These are phyloP conservation scores for Neostethus bicornis DNA, from an alignment of 2,797 vertebrate genomes.

Conservation along the genomic window DNA sequence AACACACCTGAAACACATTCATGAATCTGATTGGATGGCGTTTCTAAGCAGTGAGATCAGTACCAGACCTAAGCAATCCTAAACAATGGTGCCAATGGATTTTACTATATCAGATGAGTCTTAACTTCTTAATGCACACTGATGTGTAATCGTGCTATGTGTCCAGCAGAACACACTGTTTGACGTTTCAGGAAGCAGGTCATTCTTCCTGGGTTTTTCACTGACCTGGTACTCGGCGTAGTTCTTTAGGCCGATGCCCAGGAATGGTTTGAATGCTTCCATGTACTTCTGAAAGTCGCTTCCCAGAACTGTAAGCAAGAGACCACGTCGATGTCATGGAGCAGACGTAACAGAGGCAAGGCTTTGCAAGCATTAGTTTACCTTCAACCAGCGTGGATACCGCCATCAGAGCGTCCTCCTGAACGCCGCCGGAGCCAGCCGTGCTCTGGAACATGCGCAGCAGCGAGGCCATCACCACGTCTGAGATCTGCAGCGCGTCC, in stretches of 20 bases:
- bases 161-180: too few species aligned
- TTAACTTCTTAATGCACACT: too few species aligned
- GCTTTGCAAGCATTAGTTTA: conserved; percentile 32
- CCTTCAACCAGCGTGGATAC: conserved; percentile 98
- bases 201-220: too few species aligned
- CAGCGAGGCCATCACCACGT: conserved; percentile 96
- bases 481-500: conserved; percentile 96
- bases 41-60: too few species aligned
- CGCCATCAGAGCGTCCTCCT: conserved; percentile 97
- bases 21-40: too few species aligned
- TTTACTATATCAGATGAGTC: too few species aligned
- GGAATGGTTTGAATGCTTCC: conserved; percentile 98
- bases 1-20: conserved; percentile 85
- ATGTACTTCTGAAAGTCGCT: conserved; percentile 97
- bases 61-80: too few species aligned
- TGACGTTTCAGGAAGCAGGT: too few species aligned
- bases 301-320: conserved; percentile 84
- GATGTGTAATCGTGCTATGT: too few species aligned
- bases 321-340: not conserved
- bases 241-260: conserved; percentile 96
- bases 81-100: too few species aligned
- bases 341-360: not conserved
- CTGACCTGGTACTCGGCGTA: conserved; percentile 96
- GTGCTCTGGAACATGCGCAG: conserved; percentile 98
- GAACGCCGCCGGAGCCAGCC: conserved; percentile 91